Evolutionary conservation across 2,113 vertebrate species (phyloP), one percentile per base, ranked within the genome.

Genomic region (Ancistrus triradiatus): DNA sequence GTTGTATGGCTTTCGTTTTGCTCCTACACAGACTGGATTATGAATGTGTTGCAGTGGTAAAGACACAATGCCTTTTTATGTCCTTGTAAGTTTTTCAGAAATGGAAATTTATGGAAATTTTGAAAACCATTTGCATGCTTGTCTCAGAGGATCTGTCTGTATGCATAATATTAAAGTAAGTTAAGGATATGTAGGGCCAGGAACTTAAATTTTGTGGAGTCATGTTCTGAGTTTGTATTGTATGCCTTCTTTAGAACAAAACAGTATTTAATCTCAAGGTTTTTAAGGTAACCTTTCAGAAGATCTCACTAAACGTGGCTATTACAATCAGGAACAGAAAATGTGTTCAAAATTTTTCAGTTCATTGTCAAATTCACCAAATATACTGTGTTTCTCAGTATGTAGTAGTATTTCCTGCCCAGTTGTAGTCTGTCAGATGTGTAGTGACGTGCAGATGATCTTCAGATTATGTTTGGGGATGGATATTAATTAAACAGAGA

Each of bases 51-150:
- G 10, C 28, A 44, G 48, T 66, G 47, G 50, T 67, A 44, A 63
- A 73, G 64, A 64, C 77, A 69, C 58, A 19, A 63, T 61, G 52
- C 55, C 72, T 76, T 78, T 72, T 74, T 11, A 69, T 78, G 78
- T 74, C 80, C 73, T 80, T 82, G 66, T 74, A 63, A 63, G 18
- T 70, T 74, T 80, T 73, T 65, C 67, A 74, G 56, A 72, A 61
- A 81, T 84, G 78, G 66, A 69, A 80, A 83, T 84, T 44, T 80
- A 82, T 78, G 78, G 48, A 82, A 66, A 82, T 78, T n/a, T 44
- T 64, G 51, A 53, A n/a, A 3, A 1, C 38, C 64, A 84, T 82
- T 81, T 81, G 60, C 74, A 78, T 81, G 50, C 69, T 46, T 15
- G 33, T 80, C 78, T 73, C 76, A 43, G 50, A 61, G 75, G 76